Base-by-base conservation (phyloP, 2,797 vertebrate species). In the Microctenopoma lineatum region DNA sequence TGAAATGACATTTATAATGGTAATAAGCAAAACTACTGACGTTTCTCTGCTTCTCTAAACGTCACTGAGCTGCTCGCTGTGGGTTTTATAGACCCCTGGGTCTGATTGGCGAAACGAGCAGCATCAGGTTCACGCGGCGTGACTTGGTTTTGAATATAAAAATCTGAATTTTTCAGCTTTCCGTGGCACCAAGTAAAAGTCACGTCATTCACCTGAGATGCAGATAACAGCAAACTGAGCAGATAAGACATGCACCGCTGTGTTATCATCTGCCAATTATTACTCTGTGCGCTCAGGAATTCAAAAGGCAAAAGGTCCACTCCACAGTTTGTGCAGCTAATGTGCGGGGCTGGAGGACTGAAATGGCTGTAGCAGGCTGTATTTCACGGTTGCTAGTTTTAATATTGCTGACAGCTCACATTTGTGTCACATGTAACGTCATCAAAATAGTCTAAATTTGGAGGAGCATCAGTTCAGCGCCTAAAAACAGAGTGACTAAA, bases 401-500 rank as follows among this genome's bases (percentile, higher is more conserved):
- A 8, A 38, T 11, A 38, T 8, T 38, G 36, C 36, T 38, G 38
- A 39, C 38, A 13, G 10, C 38, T 39, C 12, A 12, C 6, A 38
- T 38, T 13, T 10, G 34, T 36, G 8, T 38, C 36, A 38, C 14
- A 21, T 54, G 58, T 53, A 57, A 55, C 26, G 14, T 73, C 54
- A 68, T 4, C 15, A 32, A 16, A 58, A 13, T 38, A 39, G 18
- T 4, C 42, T 11, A 5, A 55, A 42, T n/a, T 0, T 0, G 29
- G 7, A 62, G 69, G 18, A 73, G 45, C 27, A 5, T 55, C 41
- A 56, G 3, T 5, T 18, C 2, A 0, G 13, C 50, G 60, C 16
- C n/a, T 18, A 38, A 29, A 75, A 84, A 62, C 41, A 53, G 27
- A 75, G 42, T 68, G 72, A 81, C 57, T 13, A 78, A 75, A 58